Evolutionary conservation across 2,888 invertebrate species (phyloP).

Genomic region (Anorthoa munda): DNA sequence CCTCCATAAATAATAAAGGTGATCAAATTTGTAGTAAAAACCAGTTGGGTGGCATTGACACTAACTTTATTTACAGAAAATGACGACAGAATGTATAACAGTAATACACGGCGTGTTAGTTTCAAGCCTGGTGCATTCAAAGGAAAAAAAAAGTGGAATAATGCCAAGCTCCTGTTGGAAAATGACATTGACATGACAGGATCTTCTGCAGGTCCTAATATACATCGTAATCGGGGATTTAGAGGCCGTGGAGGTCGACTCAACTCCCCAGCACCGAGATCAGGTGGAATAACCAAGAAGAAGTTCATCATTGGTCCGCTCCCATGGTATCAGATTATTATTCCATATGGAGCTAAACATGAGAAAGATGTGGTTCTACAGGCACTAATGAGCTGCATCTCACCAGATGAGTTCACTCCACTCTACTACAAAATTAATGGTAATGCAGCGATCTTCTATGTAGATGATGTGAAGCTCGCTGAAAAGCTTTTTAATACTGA

Average conservation of each 20-base stretch:
- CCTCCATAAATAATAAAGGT: neutral
- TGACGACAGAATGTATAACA: constrained; percentile 85
- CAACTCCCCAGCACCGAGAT: constrained; percentile 86
- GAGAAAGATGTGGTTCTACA: constrained; percentile 93
- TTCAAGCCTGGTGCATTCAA: constrained; percentile 89
- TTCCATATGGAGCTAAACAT: constrained; percentile 94
- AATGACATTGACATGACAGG: constrained; percentile 92
- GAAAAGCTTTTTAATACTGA: constrained; percentile 93
- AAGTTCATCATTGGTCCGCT: constrained; percentile 89
- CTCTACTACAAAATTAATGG: constrained; percentile 91
- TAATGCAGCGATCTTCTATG: constrained; percentile 93
- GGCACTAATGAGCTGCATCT: constrained; percentile 91
- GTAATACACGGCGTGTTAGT: constrained; percentile 87
- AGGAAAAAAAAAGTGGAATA: constrained; percentile 84
- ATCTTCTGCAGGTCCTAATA: constrained; percentile 74
- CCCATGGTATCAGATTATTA: constrained; percentile 94
- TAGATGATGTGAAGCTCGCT: constrained; percentile 94
- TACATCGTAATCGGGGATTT: constrained; percentile 77
- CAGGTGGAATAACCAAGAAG: constrained; percentile 76
- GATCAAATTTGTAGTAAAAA: neutral
- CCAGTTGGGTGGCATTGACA: neutral
- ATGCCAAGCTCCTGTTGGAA: constrained; percentile 89
- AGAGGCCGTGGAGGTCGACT: constrained; percentile 85
- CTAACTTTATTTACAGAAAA: constrained; percentile 81
- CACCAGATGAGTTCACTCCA: constrained; percentile 93